phyloP scores from a whole-genome alignment of 2,797 vertebrate species.

The Loriculus beryllinus region DNA sequence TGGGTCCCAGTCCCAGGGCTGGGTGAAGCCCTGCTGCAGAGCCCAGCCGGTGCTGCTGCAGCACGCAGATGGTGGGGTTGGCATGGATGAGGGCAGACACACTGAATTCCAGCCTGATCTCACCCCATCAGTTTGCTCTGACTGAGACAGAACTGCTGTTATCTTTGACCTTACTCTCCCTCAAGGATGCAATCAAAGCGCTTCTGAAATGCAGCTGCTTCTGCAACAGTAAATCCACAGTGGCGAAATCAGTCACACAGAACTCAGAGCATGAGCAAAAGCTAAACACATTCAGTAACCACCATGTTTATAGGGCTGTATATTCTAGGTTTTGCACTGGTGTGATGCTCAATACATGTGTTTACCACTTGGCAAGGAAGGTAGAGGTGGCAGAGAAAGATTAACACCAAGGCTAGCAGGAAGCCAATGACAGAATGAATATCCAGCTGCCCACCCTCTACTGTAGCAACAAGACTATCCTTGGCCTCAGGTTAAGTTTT shows the following conservation, averaged over 20 bases:
- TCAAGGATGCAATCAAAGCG: neutral
- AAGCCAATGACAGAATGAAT: neutral
- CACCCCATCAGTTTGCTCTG: neutral
- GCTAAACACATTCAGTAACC: neutral
- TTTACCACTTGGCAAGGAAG: neutral
- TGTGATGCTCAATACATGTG: accelerated
- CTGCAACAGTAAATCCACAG: neutral
- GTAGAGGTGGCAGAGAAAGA: accelerated
- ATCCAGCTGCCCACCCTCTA: neutral
- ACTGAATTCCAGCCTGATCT: neutral
- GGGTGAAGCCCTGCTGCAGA: neutral
- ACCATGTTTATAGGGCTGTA: neutral
- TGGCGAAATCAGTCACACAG: neutral
- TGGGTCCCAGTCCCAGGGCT: neutral
- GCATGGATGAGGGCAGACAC: accelerated
- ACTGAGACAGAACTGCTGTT: neutral
- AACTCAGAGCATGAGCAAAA: neutral
- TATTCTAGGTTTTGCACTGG: neutral
- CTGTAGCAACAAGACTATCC: neutral
- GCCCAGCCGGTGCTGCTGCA: neutral
- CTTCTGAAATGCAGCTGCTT: neutral
- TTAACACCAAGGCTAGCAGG: neutral
- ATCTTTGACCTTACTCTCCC: neutral
- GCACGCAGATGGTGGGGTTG: neutral
- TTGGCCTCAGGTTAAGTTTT: neutral